phyloP scores from a whole-genome alignment of 2,888 invertebrate genomes.

The Ferdinandea cuprea region DNA sequence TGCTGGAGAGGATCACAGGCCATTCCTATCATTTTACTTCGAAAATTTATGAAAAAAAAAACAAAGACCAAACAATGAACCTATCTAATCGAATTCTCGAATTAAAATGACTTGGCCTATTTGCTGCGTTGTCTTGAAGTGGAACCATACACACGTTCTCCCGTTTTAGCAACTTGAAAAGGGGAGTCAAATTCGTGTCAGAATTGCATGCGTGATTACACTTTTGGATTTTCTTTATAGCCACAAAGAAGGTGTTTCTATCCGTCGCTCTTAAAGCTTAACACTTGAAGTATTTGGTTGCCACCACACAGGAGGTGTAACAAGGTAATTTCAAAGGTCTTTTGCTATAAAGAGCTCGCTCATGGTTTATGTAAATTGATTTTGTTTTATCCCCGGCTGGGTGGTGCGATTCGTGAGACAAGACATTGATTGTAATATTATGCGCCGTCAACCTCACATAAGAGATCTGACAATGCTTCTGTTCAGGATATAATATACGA shows the following conservation, averaged over 20 bases:
- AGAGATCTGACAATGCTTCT: too few relatives aligned
- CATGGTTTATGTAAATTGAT: conserved; percentile 69
- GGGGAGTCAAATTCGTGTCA: conserved; percentile 52
- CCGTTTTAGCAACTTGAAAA: conserved; percentile 12
- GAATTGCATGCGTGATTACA: conserved; percentile 73
- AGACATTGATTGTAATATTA: too few relatives aligned
- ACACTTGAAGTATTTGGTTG: conserved; percentile 48
- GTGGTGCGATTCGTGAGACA: conserved; percentile 29
- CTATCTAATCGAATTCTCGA: conserved; percentile 53
- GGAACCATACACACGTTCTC: conserved; percentile 12
- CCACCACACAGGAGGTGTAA: conserved; percentile 38
- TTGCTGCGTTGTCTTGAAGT: conserved; percentile 1
- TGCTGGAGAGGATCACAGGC: conserved; percentile 84
- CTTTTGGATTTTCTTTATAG: conserved; percentile 68
- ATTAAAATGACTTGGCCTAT: conserved; percentile 46
- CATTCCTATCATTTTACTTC: conserved; percentile 81
- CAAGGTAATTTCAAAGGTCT: conserved; percentile 20
- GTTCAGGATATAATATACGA: too few relatives aligned
- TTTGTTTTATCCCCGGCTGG: conserved; percentile 32
- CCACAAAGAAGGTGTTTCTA: conserved; percentile 62
- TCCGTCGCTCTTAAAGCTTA: conserved; percentile 15
- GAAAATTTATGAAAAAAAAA: too few relatives aligned
- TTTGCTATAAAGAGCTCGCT: conserved; percentile 1
- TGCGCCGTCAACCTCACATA: too few relatives aligned
- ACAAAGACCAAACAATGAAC: conserved; percentile 20